phyloP scores from a whole-genome alignment of 2,797 vertebrate species.

The Poeciliopsis infans region DNA sequence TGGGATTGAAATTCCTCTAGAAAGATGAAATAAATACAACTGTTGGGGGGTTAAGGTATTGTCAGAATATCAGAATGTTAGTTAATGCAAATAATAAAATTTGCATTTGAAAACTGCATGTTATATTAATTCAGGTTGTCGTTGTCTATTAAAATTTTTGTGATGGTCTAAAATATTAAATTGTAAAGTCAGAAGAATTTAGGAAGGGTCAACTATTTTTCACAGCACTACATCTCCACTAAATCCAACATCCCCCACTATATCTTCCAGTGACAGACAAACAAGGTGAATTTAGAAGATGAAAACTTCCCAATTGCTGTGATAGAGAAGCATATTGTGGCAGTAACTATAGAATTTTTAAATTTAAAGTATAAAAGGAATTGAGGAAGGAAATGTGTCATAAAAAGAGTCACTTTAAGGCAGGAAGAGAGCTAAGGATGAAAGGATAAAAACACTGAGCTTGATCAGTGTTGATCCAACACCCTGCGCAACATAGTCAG shows the following conservation, averaged over 20 bases:
- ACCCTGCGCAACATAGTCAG: constrained; percentile 46
- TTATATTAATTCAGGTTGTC: too few relatives aligned
- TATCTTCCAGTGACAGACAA: neutral
- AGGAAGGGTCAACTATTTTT: neutral
- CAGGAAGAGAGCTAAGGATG: constrained; percentile 43
- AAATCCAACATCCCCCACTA: neutral
- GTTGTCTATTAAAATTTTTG: too few relatives aligned
- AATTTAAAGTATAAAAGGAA: neutral
- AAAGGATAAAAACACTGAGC: constrained; percentile 51
- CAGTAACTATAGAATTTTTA: neutral
- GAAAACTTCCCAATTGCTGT: neutral
- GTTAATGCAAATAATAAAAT: neutral
- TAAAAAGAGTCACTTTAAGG: constrained; percentile 9
- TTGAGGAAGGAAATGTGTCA: neutral
- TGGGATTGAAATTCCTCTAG: too few relatives aligned
- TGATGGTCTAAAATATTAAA: neutral
- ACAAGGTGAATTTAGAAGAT: neutral
- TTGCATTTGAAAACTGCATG: neutral
- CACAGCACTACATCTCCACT: neutral
- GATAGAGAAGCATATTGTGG: neutral
- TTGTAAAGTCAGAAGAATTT: neutral
- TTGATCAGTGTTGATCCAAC: constrained; percentile 48
- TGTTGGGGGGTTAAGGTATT: neutral
- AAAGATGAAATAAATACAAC: too few relatives aligned
- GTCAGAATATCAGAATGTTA: neutral